Percentiles rank a stretch among this genome's conserved stretches.
phyloP scores from a whole-genome alignment of 2,888 invertebrate genomes.

The Omphaloscelis lunosa region DNA sequence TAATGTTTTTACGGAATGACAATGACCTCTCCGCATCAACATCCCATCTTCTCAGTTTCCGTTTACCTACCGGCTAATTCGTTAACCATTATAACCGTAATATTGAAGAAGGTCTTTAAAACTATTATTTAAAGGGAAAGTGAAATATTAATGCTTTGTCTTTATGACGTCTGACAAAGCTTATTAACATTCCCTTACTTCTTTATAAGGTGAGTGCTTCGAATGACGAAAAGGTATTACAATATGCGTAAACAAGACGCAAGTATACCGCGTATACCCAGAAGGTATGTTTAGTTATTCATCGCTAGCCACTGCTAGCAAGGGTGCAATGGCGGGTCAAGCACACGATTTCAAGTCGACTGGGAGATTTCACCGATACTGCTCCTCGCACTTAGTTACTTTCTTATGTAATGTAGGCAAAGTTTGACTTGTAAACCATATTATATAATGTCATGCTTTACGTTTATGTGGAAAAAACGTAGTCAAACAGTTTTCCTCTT shows the following conservation, averaged over 20 bases:
- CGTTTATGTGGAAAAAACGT: conserved; percentile 52
- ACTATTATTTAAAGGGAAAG: conserved; percentile 27
- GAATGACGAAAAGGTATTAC: neutral
- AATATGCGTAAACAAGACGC: conserved; percentile 15
- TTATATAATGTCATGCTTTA: conserved; percentile 59
- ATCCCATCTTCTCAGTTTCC: conserved; percentile 26
- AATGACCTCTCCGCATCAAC: conserved; percentile 54
- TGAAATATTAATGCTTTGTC: conserved; percentile 30
- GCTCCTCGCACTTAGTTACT: conserved; percentile 42
- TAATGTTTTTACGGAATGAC: conserved; percentile 58
- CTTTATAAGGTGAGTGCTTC: conserved; percentile 4
- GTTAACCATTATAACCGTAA: conserved; percentile 19
- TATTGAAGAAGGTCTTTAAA: conserved; percentile 23
- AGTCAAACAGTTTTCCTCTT: conserved; percentile 45
- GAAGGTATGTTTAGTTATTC: conserved; percentile 23
- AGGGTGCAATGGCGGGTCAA: conserved; percentile 67
- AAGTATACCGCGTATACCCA: conserved; percentile 6
- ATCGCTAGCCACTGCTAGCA: conserved; percentile 32
- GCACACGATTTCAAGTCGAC: conserved; percentile 67
- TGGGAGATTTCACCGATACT: conserved; percentile 69
- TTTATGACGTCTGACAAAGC: conserved; percentile 27
- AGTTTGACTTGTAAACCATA: conserved; percentile 56
- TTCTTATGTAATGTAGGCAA: conserved; percentile 51
- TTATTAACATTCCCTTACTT: conserved; percentile 24
- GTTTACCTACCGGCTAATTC: conserved; percentile 28